A percentile compares a stretch with the other conserved stretches of the same genome.
These are phyloP conservation scores for Ispidina picta DNA, from an alignment of 2,797 vertebrate genomes.

Conservation along the genomic window DNA sequence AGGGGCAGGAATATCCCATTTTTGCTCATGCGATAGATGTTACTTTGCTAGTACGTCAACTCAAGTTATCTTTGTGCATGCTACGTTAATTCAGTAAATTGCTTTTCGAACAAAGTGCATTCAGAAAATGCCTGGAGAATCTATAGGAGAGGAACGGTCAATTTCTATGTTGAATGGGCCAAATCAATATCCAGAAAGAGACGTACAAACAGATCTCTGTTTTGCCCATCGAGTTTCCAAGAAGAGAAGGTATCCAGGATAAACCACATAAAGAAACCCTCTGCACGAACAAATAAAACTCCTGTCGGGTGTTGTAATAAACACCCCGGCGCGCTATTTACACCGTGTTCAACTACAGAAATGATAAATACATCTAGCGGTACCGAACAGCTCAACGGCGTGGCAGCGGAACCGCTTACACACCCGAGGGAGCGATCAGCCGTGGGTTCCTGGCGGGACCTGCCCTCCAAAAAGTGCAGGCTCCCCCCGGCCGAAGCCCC, in stretches of 20 bases:
- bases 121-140: neutral
- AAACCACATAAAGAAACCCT: neutral
- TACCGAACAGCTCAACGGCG: accelerated
- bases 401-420: neutral
- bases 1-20: constrained; percentile 32
- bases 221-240: neutral
- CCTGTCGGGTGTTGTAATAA: accelerated
- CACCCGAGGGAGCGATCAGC: neutral
- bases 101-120: constrained; percentile 16
- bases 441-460: neutral
- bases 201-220: accelerated
- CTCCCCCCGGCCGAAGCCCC: neutral
- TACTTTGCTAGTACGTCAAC: neutral
- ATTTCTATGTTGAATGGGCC: neutral
- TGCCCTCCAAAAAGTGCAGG: neutral
- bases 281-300: neutral
- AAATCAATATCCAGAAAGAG: neutral
- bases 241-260: neutral
- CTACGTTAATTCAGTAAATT: constrained; percentile 50
- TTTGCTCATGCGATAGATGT: neutral
- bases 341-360: accelerated
- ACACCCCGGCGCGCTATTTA: accelerated
- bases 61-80: constrained; percentile 24
- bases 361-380: neutral
- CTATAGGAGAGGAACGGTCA: neutral